These are phyloP conservation scores for Origma solitaria DNA, from an alignment of 2,113 vertebrate genomes.

Conservation along the genomic window DNA sequence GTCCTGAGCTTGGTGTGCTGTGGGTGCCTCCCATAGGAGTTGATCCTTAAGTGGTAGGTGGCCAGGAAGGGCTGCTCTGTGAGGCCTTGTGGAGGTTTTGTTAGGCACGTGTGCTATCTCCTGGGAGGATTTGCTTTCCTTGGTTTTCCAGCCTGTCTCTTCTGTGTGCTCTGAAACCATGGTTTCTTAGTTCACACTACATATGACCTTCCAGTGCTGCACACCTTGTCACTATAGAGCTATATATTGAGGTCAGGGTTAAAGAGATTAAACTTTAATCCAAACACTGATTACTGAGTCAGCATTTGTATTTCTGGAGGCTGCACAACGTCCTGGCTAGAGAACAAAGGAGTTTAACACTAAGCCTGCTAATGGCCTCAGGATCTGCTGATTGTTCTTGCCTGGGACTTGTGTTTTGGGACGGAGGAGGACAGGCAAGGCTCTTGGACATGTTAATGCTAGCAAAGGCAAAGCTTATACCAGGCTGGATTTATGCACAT, in stretches of 20 bases:
- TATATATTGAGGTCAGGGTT: constrained; percentile 26
- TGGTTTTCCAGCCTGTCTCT: background rate
- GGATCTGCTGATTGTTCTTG: background rate
- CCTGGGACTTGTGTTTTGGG: background rate
- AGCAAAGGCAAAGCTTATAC: background rate
- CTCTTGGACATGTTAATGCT: background rate
- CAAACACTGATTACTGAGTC: background rate
- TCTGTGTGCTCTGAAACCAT: background rate
- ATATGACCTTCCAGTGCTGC: background rate
- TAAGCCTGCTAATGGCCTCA: background rate
- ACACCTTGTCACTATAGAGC: background rate
- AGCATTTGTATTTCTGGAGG: background rate
- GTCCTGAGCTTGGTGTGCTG: background rate
- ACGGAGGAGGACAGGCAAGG: background rate
- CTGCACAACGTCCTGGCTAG: background rate
- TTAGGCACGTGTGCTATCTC: no score
- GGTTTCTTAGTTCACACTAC: background rate
- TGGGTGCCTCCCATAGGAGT: background rate
- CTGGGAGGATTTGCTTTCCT: background rate
- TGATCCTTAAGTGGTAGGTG: background rate
- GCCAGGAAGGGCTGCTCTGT: background rate
- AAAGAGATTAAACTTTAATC: constrained; percentile 41
- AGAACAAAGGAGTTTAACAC: background rate
- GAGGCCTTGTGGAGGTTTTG: rapidly evolving
- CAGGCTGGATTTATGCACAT: background rate